phyloP scores from a whole-genome alignment of 2,797 vertebrate genomes.

The Tinamus major region DNA sequence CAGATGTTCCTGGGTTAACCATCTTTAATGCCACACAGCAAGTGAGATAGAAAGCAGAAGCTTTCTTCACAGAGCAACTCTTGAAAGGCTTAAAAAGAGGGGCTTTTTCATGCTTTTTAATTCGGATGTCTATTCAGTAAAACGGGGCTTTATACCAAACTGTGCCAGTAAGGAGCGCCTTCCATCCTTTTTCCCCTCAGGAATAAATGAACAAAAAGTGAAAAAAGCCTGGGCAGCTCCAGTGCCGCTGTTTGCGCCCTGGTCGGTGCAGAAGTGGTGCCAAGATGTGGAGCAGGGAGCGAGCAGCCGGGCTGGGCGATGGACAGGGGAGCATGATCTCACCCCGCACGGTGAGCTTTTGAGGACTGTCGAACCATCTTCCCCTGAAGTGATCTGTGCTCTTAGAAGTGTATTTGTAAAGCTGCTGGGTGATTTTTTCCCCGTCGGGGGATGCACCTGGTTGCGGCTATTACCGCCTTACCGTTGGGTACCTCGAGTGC shows the following conservation, averaged over 20 bases:
- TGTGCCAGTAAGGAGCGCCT: not conserved
- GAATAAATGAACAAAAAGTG: not conserved
- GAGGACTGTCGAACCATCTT: not conserved
- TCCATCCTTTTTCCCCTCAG: not conserved
- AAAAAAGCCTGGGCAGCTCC: not conserved
- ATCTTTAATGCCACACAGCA: fast-evolving
- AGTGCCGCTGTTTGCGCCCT: not conserved
- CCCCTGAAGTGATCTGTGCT: fast-evolving
- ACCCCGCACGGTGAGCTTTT: not conserved
- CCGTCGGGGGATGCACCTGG: no score
- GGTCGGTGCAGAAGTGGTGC: no score
- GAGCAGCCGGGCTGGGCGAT: no score
- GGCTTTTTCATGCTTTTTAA: not conserved
- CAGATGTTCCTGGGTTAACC: not conserved
- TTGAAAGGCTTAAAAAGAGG: not conserved
- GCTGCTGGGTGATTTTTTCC: not conserved
- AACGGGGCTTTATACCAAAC: not conserved
- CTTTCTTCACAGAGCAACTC: not conserved
- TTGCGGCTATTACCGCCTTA: fast-evolving
- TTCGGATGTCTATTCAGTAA: not conserved
- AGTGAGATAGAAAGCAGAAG: not conserved
- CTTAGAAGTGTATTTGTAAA: not conserved
- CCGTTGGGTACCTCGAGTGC: fast-evolving
- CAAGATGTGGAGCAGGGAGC: not conserved
- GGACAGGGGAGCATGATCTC: not conserved